A percentile compares a stretch with the other conserved stretches of the same genome.
Evolutionary conservation across 2,888 invertebrate species (phyloP).

Genomic region (Tryphoninae sp.): DNA sequence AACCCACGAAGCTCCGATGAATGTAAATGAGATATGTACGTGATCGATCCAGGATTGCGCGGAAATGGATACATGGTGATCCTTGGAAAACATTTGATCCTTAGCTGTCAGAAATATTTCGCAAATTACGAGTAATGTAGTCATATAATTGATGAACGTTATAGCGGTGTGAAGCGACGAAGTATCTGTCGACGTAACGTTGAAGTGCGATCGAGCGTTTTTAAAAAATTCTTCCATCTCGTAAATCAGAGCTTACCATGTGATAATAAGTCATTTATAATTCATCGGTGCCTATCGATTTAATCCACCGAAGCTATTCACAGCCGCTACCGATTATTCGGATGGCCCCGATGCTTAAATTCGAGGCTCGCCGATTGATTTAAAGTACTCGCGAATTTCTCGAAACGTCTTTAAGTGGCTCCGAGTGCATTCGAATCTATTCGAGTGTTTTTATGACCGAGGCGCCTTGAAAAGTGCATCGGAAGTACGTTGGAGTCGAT

Average conservation of each 20-base stretch:
- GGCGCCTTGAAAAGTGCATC: neutral
- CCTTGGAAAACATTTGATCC: conserved; percentile 59
- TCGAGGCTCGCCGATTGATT: no score
- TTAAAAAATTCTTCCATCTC: conserved; percentile 67
- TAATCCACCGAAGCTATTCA: no score
- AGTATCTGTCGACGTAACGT: conserved; percentile 63
- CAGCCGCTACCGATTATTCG: no score
- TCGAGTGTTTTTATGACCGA: no score
- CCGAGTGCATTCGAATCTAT: no score
- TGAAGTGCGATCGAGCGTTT: conserved; percentile 56
- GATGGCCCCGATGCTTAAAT: no score
- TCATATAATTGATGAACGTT: conserved; percentile 60
- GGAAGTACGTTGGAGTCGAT: neutral
- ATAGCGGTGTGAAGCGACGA: conserved; percentile 54
- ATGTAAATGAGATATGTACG: conserved; percentile 56
- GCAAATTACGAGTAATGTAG: conserved; percentile 62
- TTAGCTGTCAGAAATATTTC: conserved; percentile 63
- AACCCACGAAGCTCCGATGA: conserved; percentile 61
- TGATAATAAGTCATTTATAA: neutral
- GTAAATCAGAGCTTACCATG: conserved; percentile 56
- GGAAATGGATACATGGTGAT: conserved; percentile 65
- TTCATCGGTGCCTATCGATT: no score
- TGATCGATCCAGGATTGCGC: conserved; percentile 42
- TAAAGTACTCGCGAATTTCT: no score
- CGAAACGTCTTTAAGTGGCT: no score